These are phyloP conservation scores for Axis porcinus DNA, from an alignment of 2,113 vertebrate genomes.

Conservation along the genomic window DNA sequence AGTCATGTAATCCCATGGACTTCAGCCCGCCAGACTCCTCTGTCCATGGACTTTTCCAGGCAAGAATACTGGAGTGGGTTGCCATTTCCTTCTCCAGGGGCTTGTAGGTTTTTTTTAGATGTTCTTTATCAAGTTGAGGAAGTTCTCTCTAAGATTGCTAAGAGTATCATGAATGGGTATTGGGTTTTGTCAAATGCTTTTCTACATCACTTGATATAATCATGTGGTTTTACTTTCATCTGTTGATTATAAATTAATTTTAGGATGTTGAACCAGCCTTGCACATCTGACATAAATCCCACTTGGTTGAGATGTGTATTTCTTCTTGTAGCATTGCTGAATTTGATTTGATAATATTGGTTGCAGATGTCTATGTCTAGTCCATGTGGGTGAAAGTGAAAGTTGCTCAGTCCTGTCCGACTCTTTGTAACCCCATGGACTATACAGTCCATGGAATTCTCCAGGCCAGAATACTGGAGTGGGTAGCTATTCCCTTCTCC, in stretches of 20 bases:
- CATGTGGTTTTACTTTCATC: not conserved
- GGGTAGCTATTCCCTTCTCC: not conserved
- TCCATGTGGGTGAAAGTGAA: not conserved
- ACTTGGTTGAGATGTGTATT: not conserved
- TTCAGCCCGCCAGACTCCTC: no score
- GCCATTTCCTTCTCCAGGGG: no score
- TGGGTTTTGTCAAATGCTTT: not conserved
- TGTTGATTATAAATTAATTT: not conserved
- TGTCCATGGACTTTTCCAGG: no score
- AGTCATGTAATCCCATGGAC: no score
- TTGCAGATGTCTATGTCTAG: not conserved
- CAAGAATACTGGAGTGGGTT: no score
- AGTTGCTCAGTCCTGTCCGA: not conserved
- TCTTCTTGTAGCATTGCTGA: not conserved
- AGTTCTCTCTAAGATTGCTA: not conserved
- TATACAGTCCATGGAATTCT: not conserved
- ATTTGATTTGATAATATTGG: not conserved
- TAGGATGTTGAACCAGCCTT: not conserved
- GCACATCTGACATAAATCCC: not conserved
- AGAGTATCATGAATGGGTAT: not conserved
- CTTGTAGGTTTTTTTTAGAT: not conserved
- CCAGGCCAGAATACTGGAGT: not conserved
- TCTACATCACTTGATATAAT: not conserved
- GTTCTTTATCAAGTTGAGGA: not conserved
- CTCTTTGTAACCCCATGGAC: not conserved